A percentile compares a stretch with the other conserved stretches of the same genome.
These are phyloP conservation scores for Nasonia longicornis DNA, from an alignment of 1,140 invertebrate species.

Conservation along the genomic window DNA sequence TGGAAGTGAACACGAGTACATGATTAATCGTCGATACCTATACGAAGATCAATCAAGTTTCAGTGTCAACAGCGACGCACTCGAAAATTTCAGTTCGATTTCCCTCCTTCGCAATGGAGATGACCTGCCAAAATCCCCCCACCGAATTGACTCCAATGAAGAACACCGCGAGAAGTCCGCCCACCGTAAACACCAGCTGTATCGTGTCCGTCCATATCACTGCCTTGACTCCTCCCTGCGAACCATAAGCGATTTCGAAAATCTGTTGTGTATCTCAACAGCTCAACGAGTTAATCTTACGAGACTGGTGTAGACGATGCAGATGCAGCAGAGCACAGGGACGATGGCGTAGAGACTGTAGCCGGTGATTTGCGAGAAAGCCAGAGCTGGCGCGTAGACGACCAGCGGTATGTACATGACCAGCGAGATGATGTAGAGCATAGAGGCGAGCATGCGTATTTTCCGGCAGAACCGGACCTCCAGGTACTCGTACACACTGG, in stretches of 20 bases:
- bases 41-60: too few species aligned
- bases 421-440: conserved; percentile 74
- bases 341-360: conserved; percentile 76
- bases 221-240: conserved; percentile 79
- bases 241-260: neutral
- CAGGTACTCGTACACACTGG: conserved; percentile 86
- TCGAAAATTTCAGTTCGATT: conserved; percentile 59
- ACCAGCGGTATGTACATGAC: conserved; percentile 72
- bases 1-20: conserved; percentile 48
- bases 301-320: conserved; percentile 83
- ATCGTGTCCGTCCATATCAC: conserved; percentile 81
- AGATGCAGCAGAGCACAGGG: conserved; percentile 78
- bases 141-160: conserved; percentile 74
- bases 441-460: conserved; percentile 74
- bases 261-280: too few species aligned
- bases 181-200: conserved; percentile 76
- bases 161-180: conserved; percentile 75
- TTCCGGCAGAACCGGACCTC: conserved; percentile 75
- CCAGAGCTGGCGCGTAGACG: conserved; percentile 75
- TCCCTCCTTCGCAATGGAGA: conserved; percentile 55
- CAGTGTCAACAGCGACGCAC: conserved; percentile 40
- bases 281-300: conserved; percentile 62
- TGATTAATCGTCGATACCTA: too few species aligned
- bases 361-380: conserved; percentile 76
- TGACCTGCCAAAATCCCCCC: conserved; percentile 71